Base-by-base conservation (phyloP, 2,113 vertebrate genomes). In the Chaenocephalus aceratus region DNA sequence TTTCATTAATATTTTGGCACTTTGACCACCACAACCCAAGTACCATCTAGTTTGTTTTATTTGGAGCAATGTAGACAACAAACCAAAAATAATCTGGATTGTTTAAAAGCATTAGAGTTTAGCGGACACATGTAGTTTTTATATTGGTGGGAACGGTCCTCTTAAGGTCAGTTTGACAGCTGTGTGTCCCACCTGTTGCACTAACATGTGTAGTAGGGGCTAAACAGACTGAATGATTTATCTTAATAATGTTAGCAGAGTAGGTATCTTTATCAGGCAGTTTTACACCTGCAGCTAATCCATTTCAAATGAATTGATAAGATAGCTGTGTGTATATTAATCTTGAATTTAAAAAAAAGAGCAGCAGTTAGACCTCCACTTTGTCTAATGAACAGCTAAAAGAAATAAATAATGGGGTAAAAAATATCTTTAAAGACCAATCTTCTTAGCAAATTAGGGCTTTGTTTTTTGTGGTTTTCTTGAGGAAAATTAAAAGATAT, bases 221-320 rank as follows among this genome's bases (percentile, higher is more conserved):
- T 60, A 67, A 46, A 67, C 10, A 59, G 18, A 11, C 54, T 14
- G 46, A 86, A 62, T 84, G 46, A 83, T 77, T 80, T 7, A 77
- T 57, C 26, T 48, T 36, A 80, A 2, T 26, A 6, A 66, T 83
- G 63, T 85, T 86, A 70, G 23, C 54, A 36, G 13, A 75, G 72
- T 80, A 64, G 6, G 30, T 46, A 3, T 67, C 44, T 59, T 77
- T 86, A 82, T 85, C 78, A 82, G 58, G 58, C 60, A 68, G 9
- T 67, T 73, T 66, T 77, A 76, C 58, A 72, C 65, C 21, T 36
- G 1, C 13, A 14, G 9, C 58, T 52, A 56, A 56, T 48, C 16
- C 0, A 52, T 71, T 66, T 60, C 70, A 77, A 54, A 52, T 46
- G 49, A 6, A 11, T n/a, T 72, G 58, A 91, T 84, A 85, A 86